Percentiles rank a stretch among this genome's conserved stretches.
Conservation (phyloP, 2,888 invertebrate genomes). For the Tetragonisca angustula region DNA sequence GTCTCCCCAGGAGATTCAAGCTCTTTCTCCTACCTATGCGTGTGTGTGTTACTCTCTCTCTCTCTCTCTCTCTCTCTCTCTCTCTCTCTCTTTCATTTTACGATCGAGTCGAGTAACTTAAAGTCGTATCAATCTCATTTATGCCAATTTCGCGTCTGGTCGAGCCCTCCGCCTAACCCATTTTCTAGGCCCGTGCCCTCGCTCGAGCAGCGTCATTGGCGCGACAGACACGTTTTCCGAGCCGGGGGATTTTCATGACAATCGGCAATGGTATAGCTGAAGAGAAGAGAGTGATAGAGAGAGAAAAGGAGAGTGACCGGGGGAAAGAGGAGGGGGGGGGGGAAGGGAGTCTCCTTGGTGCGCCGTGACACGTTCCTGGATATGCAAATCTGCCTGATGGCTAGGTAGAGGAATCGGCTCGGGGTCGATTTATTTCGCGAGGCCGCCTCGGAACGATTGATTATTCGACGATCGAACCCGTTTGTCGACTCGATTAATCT, state of each 20-base stretch:
- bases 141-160: constrained; percentile 80
- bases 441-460: constrained; percentile 58
- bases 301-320: not conserved
- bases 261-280: constrained; percentile 58
- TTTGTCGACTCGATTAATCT: constrained; percentile 72
- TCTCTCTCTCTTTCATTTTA: not conserved
- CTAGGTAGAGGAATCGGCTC: constrained; percentile 48
- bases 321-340: not conserved
- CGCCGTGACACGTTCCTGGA: constrained; percentile 70
- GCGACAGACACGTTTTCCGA: constrained; percentile 65
- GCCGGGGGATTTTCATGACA: constrained; percentile 76
- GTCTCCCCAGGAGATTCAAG: constrained; percentile 46
- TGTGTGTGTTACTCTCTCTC: too few species aligned
- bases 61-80: not conserved
- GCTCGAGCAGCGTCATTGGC: constrained; percentile 52
- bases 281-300: not conserved
- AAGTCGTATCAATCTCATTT: constrained; percentile 84
- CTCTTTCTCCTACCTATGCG: constrained; percentile 14
- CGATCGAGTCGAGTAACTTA: constrained; percentile 78
- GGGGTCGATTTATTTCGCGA: constrained; percentile 64
- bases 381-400: constrained; percentile 65
- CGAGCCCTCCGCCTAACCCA: constrained; percentile 61
- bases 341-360: constrained; percentile 32
- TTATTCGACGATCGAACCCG: constrained; percentile 70
- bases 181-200: constrained; percentile 49